phyloP scores from a whole-genome alignment of 2,888 invertebrate genomes.

The Cynaeus angustus region DNA sequence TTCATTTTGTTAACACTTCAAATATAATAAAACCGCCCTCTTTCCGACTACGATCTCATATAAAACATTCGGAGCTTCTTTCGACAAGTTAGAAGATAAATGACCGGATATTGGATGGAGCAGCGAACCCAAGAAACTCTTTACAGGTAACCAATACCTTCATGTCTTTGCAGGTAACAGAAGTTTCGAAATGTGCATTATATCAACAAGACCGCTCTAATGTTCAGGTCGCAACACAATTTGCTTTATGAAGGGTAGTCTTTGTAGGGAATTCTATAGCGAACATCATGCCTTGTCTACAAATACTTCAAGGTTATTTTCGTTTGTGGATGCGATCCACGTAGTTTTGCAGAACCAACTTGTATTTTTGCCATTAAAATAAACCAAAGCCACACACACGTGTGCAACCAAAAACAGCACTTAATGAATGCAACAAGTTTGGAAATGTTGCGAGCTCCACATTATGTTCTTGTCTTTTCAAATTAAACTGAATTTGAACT shows the following conservation, averaged over 20 bases:
- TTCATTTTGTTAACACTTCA: not conserved
- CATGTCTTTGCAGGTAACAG: constrained; percentile 32
- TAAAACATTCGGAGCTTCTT: constrained; percentile 26
- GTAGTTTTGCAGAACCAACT: not conserved
- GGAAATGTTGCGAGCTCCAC: no score
- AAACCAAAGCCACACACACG: not conserved
- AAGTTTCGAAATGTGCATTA: not conserved
- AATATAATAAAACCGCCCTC: not conserved
- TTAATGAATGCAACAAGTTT: no score
- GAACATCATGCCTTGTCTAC: constrained; percentile 4
- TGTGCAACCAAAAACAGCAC: no score
- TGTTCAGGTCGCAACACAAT: constrained; percentile 21
- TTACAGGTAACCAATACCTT: constrained; percentile 30
- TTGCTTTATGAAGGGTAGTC: constrained; percentile 19
- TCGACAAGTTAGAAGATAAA: constrained; percentile 51
- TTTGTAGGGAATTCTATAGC: constrained; percentile 30
- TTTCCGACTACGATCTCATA: not conserved
- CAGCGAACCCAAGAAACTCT: constrained; percentile 15
- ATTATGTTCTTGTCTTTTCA: no score
- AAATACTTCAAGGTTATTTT: constrained; percentile 13
- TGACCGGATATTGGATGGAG: constrained; percentile 48
- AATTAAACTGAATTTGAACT: no score
- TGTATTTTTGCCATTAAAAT: not conserved
- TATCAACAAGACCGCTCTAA: constrained; percentile 5
- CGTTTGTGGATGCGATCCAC: constrained; percentile 1